Evolutionary conservation across 2,113 vertebrate species (phyloP).

Genomic region (Eptatretus burgeri): DNA sequence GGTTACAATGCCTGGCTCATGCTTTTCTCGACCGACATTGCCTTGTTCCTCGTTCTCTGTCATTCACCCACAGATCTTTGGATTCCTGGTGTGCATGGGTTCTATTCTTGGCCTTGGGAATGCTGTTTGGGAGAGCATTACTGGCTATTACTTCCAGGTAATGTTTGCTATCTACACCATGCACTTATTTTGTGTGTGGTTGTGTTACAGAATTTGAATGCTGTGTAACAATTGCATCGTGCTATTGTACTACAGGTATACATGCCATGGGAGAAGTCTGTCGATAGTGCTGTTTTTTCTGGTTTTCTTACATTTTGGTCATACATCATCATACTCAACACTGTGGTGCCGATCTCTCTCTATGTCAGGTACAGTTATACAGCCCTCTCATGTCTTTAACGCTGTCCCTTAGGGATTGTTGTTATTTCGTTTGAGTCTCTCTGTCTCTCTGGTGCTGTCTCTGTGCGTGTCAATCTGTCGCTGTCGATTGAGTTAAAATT

Average conservation of each 20-base stretch:
- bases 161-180: no score
- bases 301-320: constrained; percentile 92
- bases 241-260: constrained; percentile 15
- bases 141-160: constrained; percentile 47
- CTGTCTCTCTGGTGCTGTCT: no score
- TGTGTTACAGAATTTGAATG: no score
- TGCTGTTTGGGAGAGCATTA: constrained; percentile 60
- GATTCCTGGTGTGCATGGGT: constrained; percentile 75
- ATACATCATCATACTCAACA: constrained; percentile 89
- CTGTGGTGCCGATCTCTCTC: constrained; percentile 70
- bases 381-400: neutral
- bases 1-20: no score
- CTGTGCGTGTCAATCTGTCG: no score
- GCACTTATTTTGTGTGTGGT: no score
- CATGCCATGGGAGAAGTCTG: constrained; percentile 55
- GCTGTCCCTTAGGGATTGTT: no score
- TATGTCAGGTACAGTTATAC: constrained; percentile 53
- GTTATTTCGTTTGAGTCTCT: no score
- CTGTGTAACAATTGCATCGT: no score
- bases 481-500: no score
- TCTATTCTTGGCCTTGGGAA: constrained; percentile 66
- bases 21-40: no score
- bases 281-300: constrained; percentile 57
- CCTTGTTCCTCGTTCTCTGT: neutral
- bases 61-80: constrained; percentile 34